Conservation (phyloP, 2,888 invertebrate species). For the Mythimna vitellina region DNA sequence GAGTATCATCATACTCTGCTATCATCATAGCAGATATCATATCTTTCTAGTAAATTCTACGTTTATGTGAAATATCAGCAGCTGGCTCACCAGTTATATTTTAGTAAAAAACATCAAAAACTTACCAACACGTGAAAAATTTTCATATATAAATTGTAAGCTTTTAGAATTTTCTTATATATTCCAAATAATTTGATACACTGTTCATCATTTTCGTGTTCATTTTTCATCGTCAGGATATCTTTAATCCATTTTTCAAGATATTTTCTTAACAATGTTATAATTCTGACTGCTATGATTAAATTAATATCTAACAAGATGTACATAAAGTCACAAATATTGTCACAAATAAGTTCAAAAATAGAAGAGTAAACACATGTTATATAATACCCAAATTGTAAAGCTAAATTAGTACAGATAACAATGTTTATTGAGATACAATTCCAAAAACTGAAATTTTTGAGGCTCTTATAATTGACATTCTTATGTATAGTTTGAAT, state of each 20-base stretch:
- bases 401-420: background rate
- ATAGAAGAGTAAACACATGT: background rate
- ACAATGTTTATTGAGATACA: conserved; percentile 29
- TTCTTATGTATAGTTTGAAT: conserved; percentile 39
- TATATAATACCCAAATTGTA: background rate
- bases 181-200: conserved; percentile 12
- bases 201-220: background rate
- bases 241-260: conserved; percentile 22
- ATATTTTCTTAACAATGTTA: conserved; percentile 27
- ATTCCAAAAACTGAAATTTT: conserved; percentile 25
- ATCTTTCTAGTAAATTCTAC: background rate
- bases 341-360: background rate
- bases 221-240: background rate
- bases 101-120: background rate
- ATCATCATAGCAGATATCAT: background rate
- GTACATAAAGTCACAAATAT: background rate
- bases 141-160: conserved; percentile 35
- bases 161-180: conserved; percentile 37
- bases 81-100: background rate
- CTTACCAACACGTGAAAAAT: conserved; percentile 49
- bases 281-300: conserved; percentile 19
- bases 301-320: conserved; percentile 32
- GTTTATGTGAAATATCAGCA: background rate
- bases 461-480: conserved; percentile 12
- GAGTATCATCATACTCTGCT: background rate